Evolutionary conservation across 2,113 vertebrate species (phyloP).

Genomic region (Osmerus mordax): DNA sequence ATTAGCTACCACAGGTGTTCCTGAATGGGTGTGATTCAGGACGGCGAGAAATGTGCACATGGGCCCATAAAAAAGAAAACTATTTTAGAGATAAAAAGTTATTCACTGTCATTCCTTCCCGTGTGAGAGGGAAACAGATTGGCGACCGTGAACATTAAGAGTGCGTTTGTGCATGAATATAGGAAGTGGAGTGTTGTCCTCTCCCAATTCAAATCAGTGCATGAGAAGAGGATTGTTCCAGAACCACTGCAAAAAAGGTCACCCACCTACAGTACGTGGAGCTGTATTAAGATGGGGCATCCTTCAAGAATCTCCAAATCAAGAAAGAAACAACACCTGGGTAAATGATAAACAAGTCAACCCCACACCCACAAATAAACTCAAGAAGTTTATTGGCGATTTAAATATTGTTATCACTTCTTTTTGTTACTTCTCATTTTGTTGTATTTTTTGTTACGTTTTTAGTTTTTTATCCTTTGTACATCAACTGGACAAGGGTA

Average conservation of each 20-base stretch:
- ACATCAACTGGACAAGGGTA: conserved; percentile 65
- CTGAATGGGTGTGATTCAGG: conserved; percentile 32
- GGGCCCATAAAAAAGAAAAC: conserved; percentile 26
- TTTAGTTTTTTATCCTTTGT: conserved; percentile 43
- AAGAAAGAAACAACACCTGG: conserved; percentile 60
- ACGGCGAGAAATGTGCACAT: conserved; percentile 22
- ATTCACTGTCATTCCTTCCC: conserved; percentile 29
- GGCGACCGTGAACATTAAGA: conserved; percentile 34
- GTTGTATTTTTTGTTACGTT: conserved; percentile 40
- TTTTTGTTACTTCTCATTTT: conserved; percentile 51
- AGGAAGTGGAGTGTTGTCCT: conserved; percentile 33
- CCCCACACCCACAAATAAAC: conserved; percentile 68
- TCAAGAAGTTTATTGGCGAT: conserved; percentile 62
- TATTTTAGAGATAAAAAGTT: conserved; percentile 3
- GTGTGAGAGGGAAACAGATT: not conserved
- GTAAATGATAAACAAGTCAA: conserved; percentile 60
- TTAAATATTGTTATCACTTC: conserved; percentile 50
- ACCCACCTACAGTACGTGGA: conserved; percentile 51
- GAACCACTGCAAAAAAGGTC: conserved; percentile 43
- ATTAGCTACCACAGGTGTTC: conserved; percentile 49
- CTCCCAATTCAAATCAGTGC: conserved; percentile 53
- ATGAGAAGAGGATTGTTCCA: conserved; percentile 43
- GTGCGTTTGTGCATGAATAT: conserved; percentile 52
- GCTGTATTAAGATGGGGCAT: conserved; percentile 43
- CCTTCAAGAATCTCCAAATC: conserved; percentile 40